Conservation (phyloP, 2,888 invertebrate genomes). For the Tuberolachnus salignus region DNA sequence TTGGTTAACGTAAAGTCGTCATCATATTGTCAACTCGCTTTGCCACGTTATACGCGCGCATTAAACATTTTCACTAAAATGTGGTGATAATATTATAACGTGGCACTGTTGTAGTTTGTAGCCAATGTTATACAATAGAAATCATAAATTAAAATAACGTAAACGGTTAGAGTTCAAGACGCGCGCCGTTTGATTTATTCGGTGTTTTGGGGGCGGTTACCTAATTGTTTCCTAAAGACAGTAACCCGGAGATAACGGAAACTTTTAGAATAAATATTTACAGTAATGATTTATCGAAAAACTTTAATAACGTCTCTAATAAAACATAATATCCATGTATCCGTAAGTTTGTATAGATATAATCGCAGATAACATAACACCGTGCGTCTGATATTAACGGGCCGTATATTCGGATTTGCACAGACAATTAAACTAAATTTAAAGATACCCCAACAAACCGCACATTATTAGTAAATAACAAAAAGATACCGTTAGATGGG, state of each 20-base stretch:
- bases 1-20: no score
- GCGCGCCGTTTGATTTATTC: constrained; percentile 17
- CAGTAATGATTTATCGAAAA: constrained; percentile 22
- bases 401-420: no score
- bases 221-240: constrained; percentile 35
- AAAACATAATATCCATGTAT: constrained; percentile 5
- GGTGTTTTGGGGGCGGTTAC: not conserved
- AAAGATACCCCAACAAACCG: no score
- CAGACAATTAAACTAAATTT: no score
- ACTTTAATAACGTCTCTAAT: constrained; percentile 11
- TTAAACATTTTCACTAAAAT: not conserved
- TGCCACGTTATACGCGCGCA: no score
- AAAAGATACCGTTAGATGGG: no score
- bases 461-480: no score
- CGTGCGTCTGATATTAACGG: no score
- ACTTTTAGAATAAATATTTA: constrained; percentile 25
- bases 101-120: not conserved
- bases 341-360: not conserved
- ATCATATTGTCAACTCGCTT: no score
- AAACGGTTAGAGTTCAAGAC: constrained; percentile 7
- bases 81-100: not conserved
- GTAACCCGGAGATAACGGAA: constrained; percentile 3
- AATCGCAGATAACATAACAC: not conserved
- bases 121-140: constrained; percentile 17
- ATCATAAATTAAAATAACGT: constrained; percentile 34